Conservation (phyloP, 2,888 invertebrate genomes). For the Lampropteryx suffumata region DNA sequence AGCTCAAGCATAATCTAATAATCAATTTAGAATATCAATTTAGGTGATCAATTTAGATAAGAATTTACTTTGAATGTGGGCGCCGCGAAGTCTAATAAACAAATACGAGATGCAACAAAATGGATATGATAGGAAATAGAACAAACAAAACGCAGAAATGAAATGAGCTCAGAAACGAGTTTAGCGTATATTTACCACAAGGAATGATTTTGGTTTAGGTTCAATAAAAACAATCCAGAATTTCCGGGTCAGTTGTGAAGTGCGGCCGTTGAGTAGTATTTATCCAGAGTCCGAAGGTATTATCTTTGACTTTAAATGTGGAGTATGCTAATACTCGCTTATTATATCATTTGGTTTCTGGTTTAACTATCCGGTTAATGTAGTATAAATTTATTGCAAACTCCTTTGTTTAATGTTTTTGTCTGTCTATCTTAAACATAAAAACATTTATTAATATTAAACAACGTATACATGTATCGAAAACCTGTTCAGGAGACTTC, state of each 20-base stretch:
- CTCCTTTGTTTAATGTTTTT: too few relatives aligned
- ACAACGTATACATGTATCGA: too few relatives aligned
- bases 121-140: conserved; percentile 42
- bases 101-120: conserved; percentile 30
- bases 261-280: conserved; percentile 22
- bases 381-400: too few relatives aligned
- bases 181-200: conserved; percentile 12
- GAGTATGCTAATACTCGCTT: conserved; percentile 7
- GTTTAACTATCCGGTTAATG: background rate
- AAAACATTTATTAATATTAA: too few relatives aligned
- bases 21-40: too few relatives aligned
- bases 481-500: too few relatives aligned
- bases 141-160: conserved; percentile 55
- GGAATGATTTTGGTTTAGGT: conserved; percentile 14
- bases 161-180: conserved; percentile 40
- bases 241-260: conserved; percentile 10
- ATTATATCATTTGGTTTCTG: conserved; percentile 9
- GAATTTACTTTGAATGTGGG: too few relatives aligned
- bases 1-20: too few relatives aligned
- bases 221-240: conserved; percentile 22
- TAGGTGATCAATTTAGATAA: too few relatives aligned
- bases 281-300: conserved; percentile 28
- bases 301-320: conserved; percentile 36
- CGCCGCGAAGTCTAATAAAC: too few relatives aligned
- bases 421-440: too few relatives aligned